These are phyloP conservation scores for Lacerta agilis DNA, from an alignment of 2,797 vertebrate species.

Conservation along the genomic window DNA sequence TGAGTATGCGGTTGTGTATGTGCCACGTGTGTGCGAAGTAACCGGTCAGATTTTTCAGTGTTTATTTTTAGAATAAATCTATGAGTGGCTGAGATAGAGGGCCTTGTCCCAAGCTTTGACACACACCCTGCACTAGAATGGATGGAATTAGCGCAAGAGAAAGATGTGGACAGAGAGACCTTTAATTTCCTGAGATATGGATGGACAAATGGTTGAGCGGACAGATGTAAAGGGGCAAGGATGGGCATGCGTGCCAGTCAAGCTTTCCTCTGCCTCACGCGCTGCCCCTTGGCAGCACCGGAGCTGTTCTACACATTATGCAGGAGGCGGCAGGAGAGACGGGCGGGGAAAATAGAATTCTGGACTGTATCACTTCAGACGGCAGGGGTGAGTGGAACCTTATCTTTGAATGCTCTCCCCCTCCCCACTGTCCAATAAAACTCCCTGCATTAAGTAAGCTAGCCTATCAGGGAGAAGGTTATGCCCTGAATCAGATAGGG, in stretches of 20 bases:
- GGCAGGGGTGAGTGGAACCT: background rate
- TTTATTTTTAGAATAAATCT: background rate
- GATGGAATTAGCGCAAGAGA: background rate
- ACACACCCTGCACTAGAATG: background rate
- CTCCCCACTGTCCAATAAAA: no score
- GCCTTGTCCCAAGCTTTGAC: background rate
- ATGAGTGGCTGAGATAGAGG: background rate
- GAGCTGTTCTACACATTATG: background rate
- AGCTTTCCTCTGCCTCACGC: background rate
- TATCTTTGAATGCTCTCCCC: background rate
- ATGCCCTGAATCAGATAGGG: background rate
- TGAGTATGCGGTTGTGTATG: no score
- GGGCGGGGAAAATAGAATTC: background rate
- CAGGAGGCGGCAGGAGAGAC: background rate
- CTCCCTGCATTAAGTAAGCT: background rate
- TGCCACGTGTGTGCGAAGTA: no score
- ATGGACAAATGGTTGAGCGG: conserved; percentile 57
- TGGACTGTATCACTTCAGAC: background rate
- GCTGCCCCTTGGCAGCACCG: background rate
- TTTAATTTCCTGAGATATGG: conserved; percentile 72
- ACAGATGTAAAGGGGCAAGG: conserved; percentile 7
- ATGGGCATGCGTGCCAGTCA: background rate
- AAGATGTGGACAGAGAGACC: conserved; percentile 44
- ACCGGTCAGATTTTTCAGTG: background rate
- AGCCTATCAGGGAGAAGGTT: background rate